These are phyloP conservation scores for Philaethria dido DNA, from an alignment of 2,888 invertebrate genomes.

Conservation along the genomic window DNA sequence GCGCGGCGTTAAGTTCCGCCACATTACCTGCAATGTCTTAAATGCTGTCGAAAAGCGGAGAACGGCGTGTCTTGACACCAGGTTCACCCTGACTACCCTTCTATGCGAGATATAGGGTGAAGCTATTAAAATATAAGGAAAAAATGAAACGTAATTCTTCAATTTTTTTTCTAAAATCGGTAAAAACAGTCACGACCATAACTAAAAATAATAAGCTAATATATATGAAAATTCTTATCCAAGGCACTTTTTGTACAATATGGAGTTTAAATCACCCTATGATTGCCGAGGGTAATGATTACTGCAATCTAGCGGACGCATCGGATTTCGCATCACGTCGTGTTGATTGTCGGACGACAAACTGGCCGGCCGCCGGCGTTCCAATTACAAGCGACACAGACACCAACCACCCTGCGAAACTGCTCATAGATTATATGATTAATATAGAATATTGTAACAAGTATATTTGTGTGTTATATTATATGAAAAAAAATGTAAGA, in stretches of 20 bases:
- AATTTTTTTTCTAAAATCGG: background rate
- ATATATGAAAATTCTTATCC: slow-evolving; percentile 28
- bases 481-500: no score
- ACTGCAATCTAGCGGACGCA: slow-evolving; percentile 67
- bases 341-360: slow-evolving; percentile 80
- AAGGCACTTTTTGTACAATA: slow-evolving; percentile 32
- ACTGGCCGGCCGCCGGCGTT: slow-evolving; percentile 62
- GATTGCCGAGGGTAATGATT: slow-evolving; percentile 68
- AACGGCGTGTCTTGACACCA: no score
- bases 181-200: slow-evolving; percentile 17
- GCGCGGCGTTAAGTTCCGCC: no score
- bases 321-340: slow-evolving; percentile 81
- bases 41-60: no score
- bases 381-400: slow-evolving; percentile 79
- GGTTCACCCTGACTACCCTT: no score
- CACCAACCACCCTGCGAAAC: slow-evolving; percentile 60
- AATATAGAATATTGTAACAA: background rate
- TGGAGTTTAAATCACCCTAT: slow-evolving; percentile 50
- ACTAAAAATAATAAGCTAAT: slow-evolving; percentile 3
- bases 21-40: no score
- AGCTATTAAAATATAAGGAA: background rate
- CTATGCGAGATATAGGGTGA: no score
- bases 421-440: slow-evolving; percentile 44
- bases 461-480: no score
- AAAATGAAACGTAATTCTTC: background rate